phyloP scores from a whole-genome alignment of 2,113 vertebrate genomes.

The Synchiropus splendidus region DNA sequence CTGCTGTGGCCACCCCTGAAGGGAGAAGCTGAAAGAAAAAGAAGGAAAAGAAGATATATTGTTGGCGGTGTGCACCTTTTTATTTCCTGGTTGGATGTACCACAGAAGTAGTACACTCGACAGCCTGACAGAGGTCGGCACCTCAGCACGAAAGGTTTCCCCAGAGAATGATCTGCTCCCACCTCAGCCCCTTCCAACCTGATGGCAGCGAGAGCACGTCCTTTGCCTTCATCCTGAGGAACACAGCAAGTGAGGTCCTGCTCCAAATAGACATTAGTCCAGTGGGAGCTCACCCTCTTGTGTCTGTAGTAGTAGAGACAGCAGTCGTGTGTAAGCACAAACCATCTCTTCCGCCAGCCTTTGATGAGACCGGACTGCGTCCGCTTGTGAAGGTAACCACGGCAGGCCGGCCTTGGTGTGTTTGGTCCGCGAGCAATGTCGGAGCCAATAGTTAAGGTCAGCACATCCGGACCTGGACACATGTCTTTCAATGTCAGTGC shows the following conservation, averaged over 20 bases:
- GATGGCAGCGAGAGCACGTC: constrained; percentile 63
- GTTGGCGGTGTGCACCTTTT: constrained; percentile 69
- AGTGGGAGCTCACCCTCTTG: constrained; percentile 83
- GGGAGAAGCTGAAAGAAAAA: no score
- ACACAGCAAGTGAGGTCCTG: background rate
- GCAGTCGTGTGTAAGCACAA: constrained; percentile 78
- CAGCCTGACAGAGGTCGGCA: constrained; percentile 69
- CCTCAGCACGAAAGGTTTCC: constrained; percentile 85
- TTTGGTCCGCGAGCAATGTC: constrained; percentile 80
- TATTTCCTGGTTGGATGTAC: constrained; percentile 86
- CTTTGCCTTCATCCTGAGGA: constrained; percentile 80
- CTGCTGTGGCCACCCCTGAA: no score
- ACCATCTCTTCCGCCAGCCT: constrained; percentile 93
- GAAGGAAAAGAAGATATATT: no score
- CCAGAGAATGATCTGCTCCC: constrained; percentile 69
- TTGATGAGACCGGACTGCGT: constrained; percentile 78
- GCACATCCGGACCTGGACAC: constrained; percentile 71
- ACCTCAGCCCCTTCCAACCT: constrained; percentile 83
- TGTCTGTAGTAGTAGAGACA: constrained; percentile 81
- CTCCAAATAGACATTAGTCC: background rate
- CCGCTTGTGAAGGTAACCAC: constrained; percentile 82
- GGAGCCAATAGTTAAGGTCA: constrained; percentile 80
- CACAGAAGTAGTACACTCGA: constrained; percentile 76
- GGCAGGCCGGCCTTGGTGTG: constrained; percentile 75
- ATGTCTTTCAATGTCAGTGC: background rate